Evolutionary conservation across 2,113 vertebrate species (phyloP).

Genomic region (Sander vitreus): DNA sequence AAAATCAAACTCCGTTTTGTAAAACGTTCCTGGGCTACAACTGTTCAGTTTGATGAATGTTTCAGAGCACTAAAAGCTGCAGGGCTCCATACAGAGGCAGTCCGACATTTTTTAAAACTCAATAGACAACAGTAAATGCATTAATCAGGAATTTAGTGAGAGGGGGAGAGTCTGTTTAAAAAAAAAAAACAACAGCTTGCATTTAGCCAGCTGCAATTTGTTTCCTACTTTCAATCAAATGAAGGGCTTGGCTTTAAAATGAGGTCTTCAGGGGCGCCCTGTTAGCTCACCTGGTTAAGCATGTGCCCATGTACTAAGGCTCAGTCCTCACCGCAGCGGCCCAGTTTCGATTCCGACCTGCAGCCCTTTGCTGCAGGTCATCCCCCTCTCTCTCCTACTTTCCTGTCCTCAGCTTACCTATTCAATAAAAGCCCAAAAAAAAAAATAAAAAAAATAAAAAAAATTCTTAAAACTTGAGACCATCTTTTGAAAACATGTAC

Average conservation of each 20-base stretch:
- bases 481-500: conserved; percentile 16
- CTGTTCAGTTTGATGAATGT: conserved; percentile 56
- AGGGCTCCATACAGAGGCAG: background rate
- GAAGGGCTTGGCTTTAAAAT: conserved; percentile 5
- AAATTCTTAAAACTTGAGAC: background rate
- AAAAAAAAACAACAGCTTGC: conserved; percentile 19
- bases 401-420: too few relatives aligned
- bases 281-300: too few relatives aligned
- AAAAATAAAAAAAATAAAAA: too few relatives aligned
- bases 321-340: too few relatives aligned
- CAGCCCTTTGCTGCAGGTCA: too few relatives aligned
- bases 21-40: background rate
- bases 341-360: too few relatives aligned
- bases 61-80: conserved; percentile 5
- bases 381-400: too few relatives aligned
- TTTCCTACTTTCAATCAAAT: conserved; percentile 18
- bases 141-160: conserved; percentile 25
- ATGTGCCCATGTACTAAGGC: too few relatives aligned
- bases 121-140: conserved; percentile 7
- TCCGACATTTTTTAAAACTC: conserved; percentile 17
- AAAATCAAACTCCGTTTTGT: conserved; percentile 31
- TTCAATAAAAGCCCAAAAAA: too few relatives aligned
- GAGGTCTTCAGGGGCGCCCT: background rate
- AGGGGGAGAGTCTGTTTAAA: background rate
- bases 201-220: conserved; percentile 12